These are phyloP conservation scores for Rallus crepitans DNA, from an alignment of 2,797 vertebrate genomes.

Conservation along the genomic window DNA sequence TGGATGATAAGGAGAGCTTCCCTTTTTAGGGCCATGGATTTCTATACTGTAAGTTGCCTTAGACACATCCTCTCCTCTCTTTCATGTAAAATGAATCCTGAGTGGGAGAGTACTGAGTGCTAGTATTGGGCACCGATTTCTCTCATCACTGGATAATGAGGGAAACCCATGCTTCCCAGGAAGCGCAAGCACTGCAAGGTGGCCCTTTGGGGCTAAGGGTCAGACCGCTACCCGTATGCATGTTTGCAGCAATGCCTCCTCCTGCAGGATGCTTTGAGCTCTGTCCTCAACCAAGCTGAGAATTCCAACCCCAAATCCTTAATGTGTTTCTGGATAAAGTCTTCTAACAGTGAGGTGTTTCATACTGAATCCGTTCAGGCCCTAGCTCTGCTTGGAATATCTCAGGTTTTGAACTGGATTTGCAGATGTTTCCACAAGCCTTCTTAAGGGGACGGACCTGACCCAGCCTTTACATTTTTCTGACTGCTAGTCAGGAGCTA, in stretches of 20 bases:
- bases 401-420: not conserved
- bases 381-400: not conserved
- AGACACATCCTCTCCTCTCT: not conserved
- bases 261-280: not conserved
- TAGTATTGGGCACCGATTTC: not conserved
- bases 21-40: not conserved
- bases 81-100: not conserved
- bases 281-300: not conserved
- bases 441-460: not conserved
- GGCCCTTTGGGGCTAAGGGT: not conserved
- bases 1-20: not conserved
- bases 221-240: not conserved
- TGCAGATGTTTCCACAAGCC: not conserved
- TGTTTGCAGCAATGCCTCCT: not conserved
- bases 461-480: not conserved
- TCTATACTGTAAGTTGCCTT: not conserved
- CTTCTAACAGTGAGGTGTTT: not conserved
- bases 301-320: not conserved
- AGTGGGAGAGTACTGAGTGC: not conserved
- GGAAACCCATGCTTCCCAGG: not conserved
- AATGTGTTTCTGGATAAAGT: not conserved
- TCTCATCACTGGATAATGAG: not conserved
- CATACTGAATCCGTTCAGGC: not conserved
- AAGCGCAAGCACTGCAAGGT: not conserved
- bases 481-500: not conserved